phyloP scores from a whole-genome alignment of 2,888 invertebrate genomes.

The Rhodophaea formosa region DNA sequence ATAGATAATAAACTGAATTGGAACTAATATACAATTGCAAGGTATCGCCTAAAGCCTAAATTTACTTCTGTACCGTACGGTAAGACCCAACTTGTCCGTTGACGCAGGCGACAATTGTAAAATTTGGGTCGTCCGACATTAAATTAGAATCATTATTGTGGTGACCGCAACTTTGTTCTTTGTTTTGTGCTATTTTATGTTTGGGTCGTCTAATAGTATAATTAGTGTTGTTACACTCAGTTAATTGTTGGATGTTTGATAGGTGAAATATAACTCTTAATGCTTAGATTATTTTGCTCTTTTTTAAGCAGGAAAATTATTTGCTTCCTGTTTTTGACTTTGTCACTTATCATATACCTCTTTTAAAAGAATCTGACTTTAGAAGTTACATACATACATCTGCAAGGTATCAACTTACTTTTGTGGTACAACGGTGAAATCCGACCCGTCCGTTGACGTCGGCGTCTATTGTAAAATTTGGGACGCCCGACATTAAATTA shows the following conservation, averaged over 20 bases:
- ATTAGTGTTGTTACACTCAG: background rate
- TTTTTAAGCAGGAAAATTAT: too few species aligned
- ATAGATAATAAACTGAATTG: too few species aligned
- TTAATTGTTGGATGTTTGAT: background rate
- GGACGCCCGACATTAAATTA: conserved; percentile 34
- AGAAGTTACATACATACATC: too few species aligned
- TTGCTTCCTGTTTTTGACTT: too few species aligned
- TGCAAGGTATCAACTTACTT: too few species aligned
- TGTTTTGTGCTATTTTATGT: conserved; percentile 19
- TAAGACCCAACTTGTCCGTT: conserved; percentile 30
- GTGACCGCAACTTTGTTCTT: conserved; percentile 23
- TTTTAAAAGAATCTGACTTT: too few species aligned
- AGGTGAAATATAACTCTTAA: too few species aligned
- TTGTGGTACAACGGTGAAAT: background rate
- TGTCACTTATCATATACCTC: too few species aligned
- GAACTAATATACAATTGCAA: too few species aligned
- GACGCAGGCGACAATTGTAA: conserved; percentile 36
- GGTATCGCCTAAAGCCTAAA: conserved; percentile 6
- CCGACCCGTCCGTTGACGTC: conserved; percentile 33
- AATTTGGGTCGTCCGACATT: conserved; percentile 30
- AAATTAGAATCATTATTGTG: conserved; percentile 37
- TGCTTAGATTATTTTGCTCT: too few species aligned
- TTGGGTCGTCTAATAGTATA: conserved; percentile 4
- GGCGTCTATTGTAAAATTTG: conserved; percentile 37
- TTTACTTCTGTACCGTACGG: conserved; percentile 13